phyloP scores from a whole-genome alignment of 2,888 invertebrate genomes.

The Pristionchus fissidentatus region DNA sequence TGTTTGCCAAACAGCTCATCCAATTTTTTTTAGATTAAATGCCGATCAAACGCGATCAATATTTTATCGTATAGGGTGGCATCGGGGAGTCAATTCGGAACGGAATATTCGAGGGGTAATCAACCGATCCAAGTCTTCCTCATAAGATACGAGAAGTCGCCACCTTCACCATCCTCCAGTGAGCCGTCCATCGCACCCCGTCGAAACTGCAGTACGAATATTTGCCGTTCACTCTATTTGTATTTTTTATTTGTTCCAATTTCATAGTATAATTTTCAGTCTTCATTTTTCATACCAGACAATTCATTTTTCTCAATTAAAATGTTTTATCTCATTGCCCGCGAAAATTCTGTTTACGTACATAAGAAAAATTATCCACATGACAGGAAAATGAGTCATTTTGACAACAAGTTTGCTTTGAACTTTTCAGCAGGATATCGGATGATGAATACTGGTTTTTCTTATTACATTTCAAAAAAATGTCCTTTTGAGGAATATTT shows the following conservation, averaged over 20 bases:
- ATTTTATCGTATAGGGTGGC: conserved; percentile 29
- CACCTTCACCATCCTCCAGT: not conserved
- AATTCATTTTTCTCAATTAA: no score
- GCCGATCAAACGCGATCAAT: not conserved
- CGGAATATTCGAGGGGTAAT: not conserved
- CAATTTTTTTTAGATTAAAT: not conserved
- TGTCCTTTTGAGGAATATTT: not conserved
- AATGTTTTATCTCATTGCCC: no score
- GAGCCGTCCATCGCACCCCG: conserved; percentile 28
- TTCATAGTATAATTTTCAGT: no score
- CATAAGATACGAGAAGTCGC: conserved; percentile 37
- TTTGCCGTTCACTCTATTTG: no score
- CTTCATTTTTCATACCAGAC: no score
- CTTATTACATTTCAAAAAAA: not conserved
- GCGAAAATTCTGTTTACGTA: no score
- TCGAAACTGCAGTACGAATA: conserved; percentile 15
- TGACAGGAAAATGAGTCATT: not conserved
- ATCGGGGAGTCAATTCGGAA: not conserved
- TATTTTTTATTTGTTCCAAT: no score
- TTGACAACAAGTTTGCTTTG: no score
- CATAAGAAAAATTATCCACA: no score
- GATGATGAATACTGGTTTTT: not conserved
- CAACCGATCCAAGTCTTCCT: conserved; percentile 37
- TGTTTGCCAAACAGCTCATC: not conserved
- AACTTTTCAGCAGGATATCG: not conserved